phyloP scores from a whole-genome alignment of 2,888 invertebrate species.

The Chymomyza caudatula region DNA sequence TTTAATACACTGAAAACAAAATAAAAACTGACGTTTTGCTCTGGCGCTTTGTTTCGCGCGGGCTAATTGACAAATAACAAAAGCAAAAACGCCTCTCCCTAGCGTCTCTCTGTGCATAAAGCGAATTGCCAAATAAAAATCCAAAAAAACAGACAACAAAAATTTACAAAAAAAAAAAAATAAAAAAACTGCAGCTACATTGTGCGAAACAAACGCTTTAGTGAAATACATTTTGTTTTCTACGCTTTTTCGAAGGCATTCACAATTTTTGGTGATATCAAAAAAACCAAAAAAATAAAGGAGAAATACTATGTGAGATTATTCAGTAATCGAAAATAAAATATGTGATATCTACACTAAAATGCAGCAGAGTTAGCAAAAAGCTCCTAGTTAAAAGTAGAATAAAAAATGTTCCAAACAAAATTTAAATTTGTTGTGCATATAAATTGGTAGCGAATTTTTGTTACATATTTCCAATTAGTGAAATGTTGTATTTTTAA shows the following conservation, averaged over 20 bases:
- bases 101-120: slow-evolving; percentile 15
- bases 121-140: slow-evolving; percentile 13
- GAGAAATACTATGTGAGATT: too few relatives aligned
- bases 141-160: not conserved
- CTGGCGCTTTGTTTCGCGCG: slow-evolving; percentile 69
- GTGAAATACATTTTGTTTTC: not conserved
- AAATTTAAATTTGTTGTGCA: too few relatives aligned
- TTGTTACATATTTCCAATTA: too few relatives aligned
- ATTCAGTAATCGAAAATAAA: too few relatives aligned
- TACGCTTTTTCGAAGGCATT: not conserved
- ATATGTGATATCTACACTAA: too few relatives aligned
- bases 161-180: not conserved
- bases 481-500: too few relatives aligned
- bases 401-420: too few relatives aligned
- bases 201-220: not conserved
- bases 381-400: too few relatives aligned
- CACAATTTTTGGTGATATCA: not conserved
- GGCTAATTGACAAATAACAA: slow-evolving; percentile 64
- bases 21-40: slow-evolving; percentile 62
- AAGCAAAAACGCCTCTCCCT: slow-evolving; percentile 22
- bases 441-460: too few relatives aligned
- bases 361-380: too few relatives aligned
- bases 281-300: not conserved
- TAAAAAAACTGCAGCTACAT: not conserved
- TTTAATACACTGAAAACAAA: not conserved